Conservation (phyloP, 2,888 invertebrate species). For the Acronicta psi region DNA sequence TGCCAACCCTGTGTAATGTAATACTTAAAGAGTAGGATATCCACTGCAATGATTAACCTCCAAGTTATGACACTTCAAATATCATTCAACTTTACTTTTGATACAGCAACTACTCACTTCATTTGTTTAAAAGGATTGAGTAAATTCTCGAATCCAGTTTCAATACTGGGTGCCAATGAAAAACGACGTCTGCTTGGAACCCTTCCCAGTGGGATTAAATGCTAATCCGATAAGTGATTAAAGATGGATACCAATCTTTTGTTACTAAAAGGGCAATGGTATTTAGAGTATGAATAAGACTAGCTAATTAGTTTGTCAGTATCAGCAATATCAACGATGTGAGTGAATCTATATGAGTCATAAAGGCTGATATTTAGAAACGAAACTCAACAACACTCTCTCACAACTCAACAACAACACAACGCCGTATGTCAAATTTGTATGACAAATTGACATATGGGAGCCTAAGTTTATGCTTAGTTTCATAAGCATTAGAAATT, state of each 20-base stretch:
- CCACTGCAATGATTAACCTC: too few relatives aligned
- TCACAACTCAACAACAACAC: too few relatives aligned
- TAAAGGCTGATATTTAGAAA: too few relatives aligned
- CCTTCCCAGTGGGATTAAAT: constrained; percentile 31
- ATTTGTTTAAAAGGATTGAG: constrained; percentile 35
- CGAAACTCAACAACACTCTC: too few relatives aligned
- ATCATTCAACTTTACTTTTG: too few relatives aligned
- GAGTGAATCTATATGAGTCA: background rate
- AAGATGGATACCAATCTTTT: constrained; percentile 39
- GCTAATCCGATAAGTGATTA: constrained; percentile 51
- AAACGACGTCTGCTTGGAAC: constrained; percentile 36
- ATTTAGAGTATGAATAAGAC: constrained; percentile 1
- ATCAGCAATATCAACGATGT: background rate
- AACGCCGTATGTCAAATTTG: too few relatives aligned
- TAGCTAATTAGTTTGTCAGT: background rate
- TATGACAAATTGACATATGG: too few relatives aligned
- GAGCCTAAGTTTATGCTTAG: too few relatives aligned
- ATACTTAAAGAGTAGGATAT: too few relatives aligned
- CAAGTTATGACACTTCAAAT: too few relatives aligned
- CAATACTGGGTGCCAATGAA: constrained; percentile 39
- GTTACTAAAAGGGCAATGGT: constrained; percentile 26
- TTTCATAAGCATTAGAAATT: too few relatives aligned
- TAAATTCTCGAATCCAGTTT: constrained; percentile 22
- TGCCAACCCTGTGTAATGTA: too few relatives aligned
- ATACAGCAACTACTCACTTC: background rate